Base-by-base conservation (phyloP, 2,888 invertebrate species). In the Stenolophus ochropezus region DNA sequence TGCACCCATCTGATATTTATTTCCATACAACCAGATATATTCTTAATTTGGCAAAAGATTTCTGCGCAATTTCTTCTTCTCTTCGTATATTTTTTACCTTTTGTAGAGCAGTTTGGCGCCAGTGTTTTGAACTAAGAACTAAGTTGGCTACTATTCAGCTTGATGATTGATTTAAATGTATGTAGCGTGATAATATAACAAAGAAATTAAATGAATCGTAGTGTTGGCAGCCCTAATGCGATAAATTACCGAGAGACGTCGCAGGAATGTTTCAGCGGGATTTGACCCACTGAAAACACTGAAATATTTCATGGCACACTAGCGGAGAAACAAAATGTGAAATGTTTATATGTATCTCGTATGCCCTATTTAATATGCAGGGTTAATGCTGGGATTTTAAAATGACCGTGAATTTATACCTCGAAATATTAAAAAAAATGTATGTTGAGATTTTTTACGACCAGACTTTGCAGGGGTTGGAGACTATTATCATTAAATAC, bases 141-240 rank as follows among this genome's bases (percentile, higher is more conserved):
- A n/a, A 69, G 65, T 69, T 69, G 65, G 65, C 65, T 18, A 16
- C 3, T 4, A 69, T 69, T 69, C 65, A 69, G 65, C 3, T 16
- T 27, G 8, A 69, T 8, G 65, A 69, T 69, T 69, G 65, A 69
- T 69, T 18, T 33, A 33, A 69, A 69, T 69, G 27, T 14, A 69
- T 33, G 65, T 69, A 69, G 27, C 65, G 58, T 58, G 65, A 69
- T 69, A 69, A 69, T 69, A 69, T 69, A 16, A 69, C 65, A 33
- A 69, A 69, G 33, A 69, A 33, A 33, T 69, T 69, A 69, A 69
- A 69, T 69, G 65, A 69, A 69, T 33, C 61, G 61, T 61, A 20
- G 3, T 42, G 65, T 69, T 69, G 65, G 65, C 65, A 69, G 16
- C 5, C 33, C 33, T 27, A 16, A 6, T 5, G 42, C 33, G 4